Percentiles rank a stretch among this genome's conserved stretches.
Conservation (phyloP, 2,888 invertebrate species). For the Cryptocephalus primarius region DNA sequence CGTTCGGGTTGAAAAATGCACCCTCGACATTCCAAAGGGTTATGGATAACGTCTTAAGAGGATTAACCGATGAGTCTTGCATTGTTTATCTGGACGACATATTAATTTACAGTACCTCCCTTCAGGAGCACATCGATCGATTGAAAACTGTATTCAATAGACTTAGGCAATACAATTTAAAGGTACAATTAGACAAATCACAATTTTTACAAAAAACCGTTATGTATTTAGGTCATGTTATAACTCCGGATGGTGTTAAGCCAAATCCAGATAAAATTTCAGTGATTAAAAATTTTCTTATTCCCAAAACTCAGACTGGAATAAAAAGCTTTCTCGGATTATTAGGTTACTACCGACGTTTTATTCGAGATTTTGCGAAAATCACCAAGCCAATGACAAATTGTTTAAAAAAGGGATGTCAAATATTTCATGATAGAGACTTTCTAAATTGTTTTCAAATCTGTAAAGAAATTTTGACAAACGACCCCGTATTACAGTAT, state of each 20-base stretch:
- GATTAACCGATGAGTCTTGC: neutral
- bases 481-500: no score
- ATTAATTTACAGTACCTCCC: constrained; percentile 1
- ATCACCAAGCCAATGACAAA: neutral
- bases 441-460: no score
- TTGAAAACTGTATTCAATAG: constrained; percentile 9
- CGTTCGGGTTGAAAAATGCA: no score
- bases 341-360: constrained; percentile 5
- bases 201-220: neutral
- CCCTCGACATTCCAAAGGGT: no score
- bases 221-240: neutral
- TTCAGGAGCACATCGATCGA: neutral
- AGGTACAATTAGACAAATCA: constrained; percentile 3
- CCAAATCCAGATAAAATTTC: no score
- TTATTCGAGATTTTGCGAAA: constrained; percentile 6
- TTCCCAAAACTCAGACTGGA: constrained; percentile 5
- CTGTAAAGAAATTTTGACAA: no score
- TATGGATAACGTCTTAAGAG: constrained; percentile 1
- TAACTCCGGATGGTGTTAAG: no score
- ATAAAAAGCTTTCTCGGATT: constrained; percentile 2
- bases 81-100: constrained; percentile 1
- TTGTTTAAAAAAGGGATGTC: no score
- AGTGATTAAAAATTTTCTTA: constrained; percentile 2
- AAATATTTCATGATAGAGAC: no score
- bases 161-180: constrained; percentile 8